Evolutionary conservation across 2,888 invertebrate genomes (phyloP).

Genomic region (Eristalinus aeneus): DNA sequence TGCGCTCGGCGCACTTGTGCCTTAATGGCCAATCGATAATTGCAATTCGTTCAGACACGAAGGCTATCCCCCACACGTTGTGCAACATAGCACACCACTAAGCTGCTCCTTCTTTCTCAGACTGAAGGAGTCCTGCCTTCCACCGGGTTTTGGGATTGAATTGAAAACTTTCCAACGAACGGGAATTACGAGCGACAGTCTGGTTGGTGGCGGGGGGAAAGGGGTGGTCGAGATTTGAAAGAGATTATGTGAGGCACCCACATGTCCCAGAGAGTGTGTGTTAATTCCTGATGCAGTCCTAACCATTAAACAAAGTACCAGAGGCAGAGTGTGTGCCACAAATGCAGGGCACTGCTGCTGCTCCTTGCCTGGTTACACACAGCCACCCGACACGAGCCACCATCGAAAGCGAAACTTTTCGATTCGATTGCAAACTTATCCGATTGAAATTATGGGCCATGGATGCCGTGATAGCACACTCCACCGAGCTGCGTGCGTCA

Average conservation of each 20-base stretch:
- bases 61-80: not conserved
- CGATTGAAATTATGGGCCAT: slow-evolving; percentile 40
- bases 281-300: slow-evolving; percentile 38
- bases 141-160: slow-evolving; percentile 34
- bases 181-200: slow-evolving; percentile 1
- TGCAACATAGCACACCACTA: not conserved
- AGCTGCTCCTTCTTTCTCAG: not conserved
- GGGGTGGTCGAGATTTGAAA: not conserved
- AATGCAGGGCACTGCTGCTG: not conserved
- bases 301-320: slow-evolving; percentile 33
- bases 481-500: no score
- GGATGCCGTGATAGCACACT: slow-evolving; percentile 26
- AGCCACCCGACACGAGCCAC: not conserved
- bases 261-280: slow-evolving; percentile 15
- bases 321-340: not conserved
- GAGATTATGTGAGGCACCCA: slow-evolving; percentile 41
- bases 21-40: slow-evolving; percentile 66
- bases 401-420: slow-evolving; percentile 48
- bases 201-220: not conserved
- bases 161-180: slow-evolving; percentile 23
- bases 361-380: not conserved
- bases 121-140: not conserved
- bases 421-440: slow-evolving; percentile 21
- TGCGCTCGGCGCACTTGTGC: slow-evolving; percentile 8
- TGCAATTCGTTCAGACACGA: slow-evolving; percentile 57